Evolutionary conservation across 2,113 vertebrate species (phyloP), one percentile per base, ranked within the genome.

Genomic region (Ranitomeya imitator): DNA sequence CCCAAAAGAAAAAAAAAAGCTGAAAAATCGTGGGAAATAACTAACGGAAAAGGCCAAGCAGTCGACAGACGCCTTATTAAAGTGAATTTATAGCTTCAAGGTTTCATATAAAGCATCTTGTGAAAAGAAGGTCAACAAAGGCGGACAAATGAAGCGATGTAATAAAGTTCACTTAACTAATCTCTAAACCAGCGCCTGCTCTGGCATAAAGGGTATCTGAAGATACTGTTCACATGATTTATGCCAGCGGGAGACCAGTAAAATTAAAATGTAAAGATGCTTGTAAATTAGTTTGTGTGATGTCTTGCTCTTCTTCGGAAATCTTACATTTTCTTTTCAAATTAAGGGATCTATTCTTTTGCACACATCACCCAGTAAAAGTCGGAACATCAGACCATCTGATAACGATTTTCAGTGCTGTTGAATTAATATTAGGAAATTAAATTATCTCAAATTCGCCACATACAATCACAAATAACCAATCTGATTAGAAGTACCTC

Each of bases 51-150:
- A 18, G 37, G 37, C 21, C 6, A 71, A 55, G 45, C 52, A 69
- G 82, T 16, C 45, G 52, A 11, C 51, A 63, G 63, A 69, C 45
- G 55, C 82, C 63, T 83, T 84, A 76, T 85, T 85, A 76, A 74
- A 85, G 19, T 21, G 55, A 45, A 74, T 85, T 60, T 76, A 85
- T 21, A 85, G 55, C 84, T 85, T 85, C 69, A 85, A 60, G 84
- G 82, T 26, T 84, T 54, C 6, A 1, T 26, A 84, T 76, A 60
- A 74, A 74, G 71, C 59, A 85, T 85, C 55, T 60, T 76, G 55
- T 85, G 51, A 85, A 74, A 60, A 76, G 55, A 85, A 85, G 84
- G 84, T 76, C 54, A 76, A 10, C 21, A 57, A 19, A 71, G n/a
- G 45, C 63, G 55, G 82, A 69, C 63, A 74, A 85, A 60, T 85